Evolutionary conservation across 2,797 vertebrate species (phyloP).

Genomic region (Gymnoscopelus microlampas): DNA sequence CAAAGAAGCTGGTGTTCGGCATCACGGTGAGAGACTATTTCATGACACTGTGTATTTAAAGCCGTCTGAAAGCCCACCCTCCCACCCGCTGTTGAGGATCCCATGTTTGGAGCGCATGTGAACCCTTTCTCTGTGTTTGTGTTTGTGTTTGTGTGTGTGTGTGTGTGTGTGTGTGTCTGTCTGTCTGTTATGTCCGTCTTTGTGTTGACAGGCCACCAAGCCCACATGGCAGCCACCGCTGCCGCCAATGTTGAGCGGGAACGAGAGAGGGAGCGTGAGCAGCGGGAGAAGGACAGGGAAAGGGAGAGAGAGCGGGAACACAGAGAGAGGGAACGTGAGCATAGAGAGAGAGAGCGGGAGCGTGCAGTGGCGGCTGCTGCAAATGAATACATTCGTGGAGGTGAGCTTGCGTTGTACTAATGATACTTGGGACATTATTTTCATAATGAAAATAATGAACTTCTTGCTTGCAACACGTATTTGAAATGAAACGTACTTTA

Average conservation of each 20-base stretch:
- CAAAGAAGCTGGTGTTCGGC: not conserved
- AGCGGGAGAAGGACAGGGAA: conserved; percentile 83
- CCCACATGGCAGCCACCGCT: conserved; percentile 85
- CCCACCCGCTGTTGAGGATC: conserved; percentile 9
- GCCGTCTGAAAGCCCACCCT: not conserved
- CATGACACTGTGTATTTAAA: conserved; percentile 2
- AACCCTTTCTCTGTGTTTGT: too few relatives aligned
- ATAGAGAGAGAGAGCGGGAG: conserved; percentile 79
- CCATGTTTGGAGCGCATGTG: not conserved
- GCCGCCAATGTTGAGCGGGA: conserved; percentile 86
- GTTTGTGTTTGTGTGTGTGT: conserved; percentile 22
- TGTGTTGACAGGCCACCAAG: conserved; percentile 85
- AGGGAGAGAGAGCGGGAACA: conserved; percentile 76
- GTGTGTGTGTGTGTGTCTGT: conserved; percentile 12
- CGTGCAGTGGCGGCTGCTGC: conserved; percentile 72
- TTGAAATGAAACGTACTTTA: too few relatives aligned
- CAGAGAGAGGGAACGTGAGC: conserved; percentile 78
- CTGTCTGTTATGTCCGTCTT: conserved; percentile 46
- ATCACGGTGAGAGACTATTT: not conserved
- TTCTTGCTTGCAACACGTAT: not conserved
- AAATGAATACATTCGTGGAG: conserved; percentile 87
- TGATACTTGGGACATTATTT: not conserved
- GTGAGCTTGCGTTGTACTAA: conserved; percentile 71
- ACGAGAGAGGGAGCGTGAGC: conserved; percentile 79
- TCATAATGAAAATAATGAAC: not conserved